Evolutionary conservation across 1,140 invertebrate genomes (phyloP), one percentile per base, ranked within the genome.

Genomic region (Orius insidiosus): DNA sequence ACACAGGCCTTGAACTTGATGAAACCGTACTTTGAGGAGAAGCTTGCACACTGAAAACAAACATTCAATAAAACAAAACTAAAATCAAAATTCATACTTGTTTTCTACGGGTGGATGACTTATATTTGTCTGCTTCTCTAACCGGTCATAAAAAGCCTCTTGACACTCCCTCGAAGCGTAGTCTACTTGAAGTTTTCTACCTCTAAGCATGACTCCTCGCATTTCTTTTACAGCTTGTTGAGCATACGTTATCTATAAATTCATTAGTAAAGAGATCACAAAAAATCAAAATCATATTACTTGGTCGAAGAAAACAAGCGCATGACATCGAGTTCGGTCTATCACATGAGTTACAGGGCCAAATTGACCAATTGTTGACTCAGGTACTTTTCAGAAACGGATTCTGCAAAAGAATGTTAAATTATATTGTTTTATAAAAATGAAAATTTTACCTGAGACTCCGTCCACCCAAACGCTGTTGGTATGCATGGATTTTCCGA

Each of bases 401-500:
- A 74, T 45, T 92, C 86, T n/a, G n/a, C n/a, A n/a, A n/a, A n/a
- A n/a, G n/a, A n/a, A n/a, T n/a, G n/a, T n/a, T n/a, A n/a, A n/a
- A n/a, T n/a, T n/a, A n/a, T n/a, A n/a, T n/a, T n/a, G n/a, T n/a
- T n/a, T n/a, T n/a, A n/a, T n/a, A n/a, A n/a, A n/a, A n/a, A n/a
- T n/a, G n/a, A n/a, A n/a, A n/a, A n/a, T n/a, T n/a, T n/a, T n/a
- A n/a, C n/a, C n/a, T 58, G 65, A 63, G 49, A 94, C 74, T 36
- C 87, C 87, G 59, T 92, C 87, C 32, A 94, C 74, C 90, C 90
- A 96, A 11, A 96, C 85, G 64, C 87, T 93, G 54, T 78, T 84
- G 34, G 88, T 94, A 8, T 89, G 86, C 74, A 94, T 88, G n/a
- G 86, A 90, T 61, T 94, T 95, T 24, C 90, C 92, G 66, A 95